These are phyloP conservation scores for Andricus curvator DNA, from an alignment of 2,888 invertebrate genomes.

Conservation along the genomic window DNA sequence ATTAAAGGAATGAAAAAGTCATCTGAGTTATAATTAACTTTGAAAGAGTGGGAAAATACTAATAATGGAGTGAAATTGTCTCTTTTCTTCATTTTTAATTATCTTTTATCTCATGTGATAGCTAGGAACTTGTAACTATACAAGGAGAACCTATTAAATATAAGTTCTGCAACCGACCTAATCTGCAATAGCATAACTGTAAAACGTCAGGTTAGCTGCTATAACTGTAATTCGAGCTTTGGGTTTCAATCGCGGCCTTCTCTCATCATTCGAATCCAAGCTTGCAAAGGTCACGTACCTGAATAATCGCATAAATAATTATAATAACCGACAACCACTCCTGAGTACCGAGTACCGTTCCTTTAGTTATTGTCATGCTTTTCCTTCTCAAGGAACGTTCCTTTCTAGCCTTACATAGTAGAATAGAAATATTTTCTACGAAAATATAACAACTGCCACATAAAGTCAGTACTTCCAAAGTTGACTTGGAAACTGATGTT, in stretches of 20 bases:
- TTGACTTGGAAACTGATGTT: not conserved
- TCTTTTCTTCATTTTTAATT: not conserved
- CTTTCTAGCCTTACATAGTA: not conserved
- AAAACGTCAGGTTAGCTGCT: slow-evolving; percentile 54
- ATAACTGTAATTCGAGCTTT: slow-evolving; percentile 56
- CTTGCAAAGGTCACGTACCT: slow-evolving; percentile 40
- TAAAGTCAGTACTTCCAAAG: not conserved
- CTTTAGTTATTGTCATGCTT: slow-evolving; percentile 20
- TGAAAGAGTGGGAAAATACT: not conserved
- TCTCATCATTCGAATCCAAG: slow-evolving; percentile 36
- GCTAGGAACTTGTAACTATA: slow-evolving; percentile 2
- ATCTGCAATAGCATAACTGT: slow-evolving; percentile 59
- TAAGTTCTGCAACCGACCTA: slow-evolving; percentile 56
- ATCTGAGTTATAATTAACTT: not conserved
- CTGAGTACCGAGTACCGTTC: slow-evolving; percentile 26
- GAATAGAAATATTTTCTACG: not conserved
- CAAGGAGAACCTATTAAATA: slow-evolving; percentile 31
- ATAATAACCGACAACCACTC: slow-evolving; percentile 24
- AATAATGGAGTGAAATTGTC: slow-evolving; percentile 19
- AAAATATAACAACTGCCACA: not conserved
- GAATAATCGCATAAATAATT: slow-evolving; percentile 39
- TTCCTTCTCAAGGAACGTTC: slow-evolving; percentile 19
- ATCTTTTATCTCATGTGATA: slow-evolving; percentile 15
- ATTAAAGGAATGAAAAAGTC: slow-evolving; percentile 7
- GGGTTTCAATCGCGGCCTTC: slow-evolving; percentile 35